These are phyloP conservation scores for Cottoperca gobio DNA, from an alignment of 2,797 vertebrate genomes.

Conservation along the genomic window DNA sequence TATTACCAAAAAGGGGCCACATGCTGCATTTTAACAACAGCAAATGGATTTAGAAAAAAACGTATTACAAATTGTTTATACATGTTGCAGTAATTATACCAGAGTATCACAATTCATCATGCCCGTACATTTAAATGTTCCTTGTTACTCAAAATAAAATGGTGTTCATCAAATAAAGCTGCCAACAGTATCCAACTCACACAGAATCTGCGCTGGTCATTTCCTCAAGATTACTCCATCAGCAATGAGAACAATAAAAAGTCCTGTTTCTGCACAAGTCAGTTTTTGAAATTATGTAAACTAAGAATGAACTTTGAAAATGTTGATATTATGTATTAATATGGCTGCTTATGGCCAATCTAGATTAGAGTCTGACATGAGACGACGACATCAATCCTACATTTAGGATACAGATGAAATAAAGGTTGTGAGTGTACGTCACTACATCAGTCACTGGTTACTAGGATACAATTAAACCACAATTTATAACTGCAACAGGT, in stretches of 20 bases:
- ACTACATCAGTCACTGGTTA: no score
- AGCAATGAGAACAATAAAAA: not conserved
- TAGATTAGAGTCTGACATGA: not conserved
- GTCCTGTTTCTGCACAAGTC: not conserved
- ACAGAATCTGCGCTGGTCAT: not conserved
- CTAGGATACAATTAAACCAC: not conserved
- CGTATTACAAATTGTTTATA: no score
- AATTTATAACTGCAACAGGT: not conserved
- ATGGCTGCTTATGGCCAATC: not conserved
- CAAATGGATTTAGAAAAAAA: not conserved
- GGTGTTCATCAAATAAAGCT: not conserved
- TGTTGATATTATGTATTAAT: not conserved
- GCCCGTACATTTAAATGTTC: no score
- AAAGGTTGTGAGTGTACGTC: not conserved
- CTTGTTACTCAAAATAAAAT: not conserved
- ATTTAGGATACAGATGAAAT: no score
- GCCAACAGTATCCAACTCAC: not conserved
- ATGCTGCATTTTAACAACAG: conserved; percentile 9
- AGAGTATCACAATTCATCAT: not conserved
- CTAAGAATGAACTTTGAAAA: not conserved
- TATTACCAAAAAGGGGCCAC: not conserved
- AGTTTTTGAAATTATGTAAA: not conserved
- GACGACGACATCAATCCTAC: no score
- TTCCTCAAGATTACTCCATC: not conserved
- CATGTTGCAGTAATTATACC: not conserved